phyloP scores from a whole-genome alignment of 2,113 vertebrate species.

The Tricholaema leucomelas region DNA sequence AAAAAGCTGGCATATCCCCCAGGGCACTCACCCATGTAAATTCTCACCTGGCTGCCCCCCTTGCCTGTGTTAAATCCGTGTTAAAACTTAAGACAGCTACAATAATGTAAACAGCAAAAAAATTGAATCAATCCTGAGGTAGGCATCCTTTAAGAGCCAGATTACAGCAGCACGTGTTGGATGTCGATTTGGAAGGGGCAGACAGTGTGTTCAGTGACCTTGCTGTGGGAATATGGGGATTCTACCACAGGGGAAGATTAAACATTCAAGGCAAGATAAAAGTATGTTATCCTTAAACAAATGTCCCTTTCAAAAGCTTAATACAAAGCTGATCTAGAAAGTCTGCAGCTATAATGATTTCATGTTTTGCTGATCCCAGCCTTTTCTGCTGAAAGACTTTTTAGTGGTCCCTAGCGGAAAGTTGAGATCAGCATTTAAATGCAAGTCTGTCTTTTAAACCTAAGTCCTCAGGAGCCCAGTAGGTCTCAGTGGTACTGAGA shows the following conservation, averaged over 20 bases:
- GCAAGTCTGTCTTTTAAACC: slow-evolving; percentile 75
- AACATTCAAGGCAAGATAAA: slow-evolving; percentile 59
- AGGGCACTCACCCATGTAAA: not conserved
- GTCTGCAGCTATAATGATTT: slow-evolving; percentile 79
- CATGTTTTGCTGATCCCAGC: slow-evolving; percentile 81
- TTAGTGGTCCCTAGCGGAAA: slow-evolving; percentile 80
- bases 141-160: not conserved
- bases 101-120: not conserved
- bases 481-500: slow-evolving; percentile 62
- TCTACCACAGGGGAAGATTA: slow-evolving; percentile 36
- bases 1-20: not conserved
- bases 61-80: not conserved
- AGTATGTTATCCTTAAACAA: slow-evolving; percentile 78
- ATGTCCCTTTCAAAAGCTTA: slow-evolving; percentile 76
- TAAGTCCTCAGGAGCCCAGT: slow-evolving; percentile 69
- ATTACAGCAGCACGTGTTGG: not conserved
- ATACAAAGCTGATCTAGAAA: slow-evolving; percentile 77
- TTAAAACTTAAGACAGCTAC: not conserved
- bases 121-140: not conserved
- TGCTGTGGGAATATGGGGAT: not conserved
- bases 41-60: not conserved
- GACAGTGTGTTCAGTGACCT: not conserved
- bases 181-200: not conserved
- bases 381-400: slow-evolving; percentile 80
- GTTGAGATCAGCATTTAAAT: slow-evolving; percentile 83